Evolutionary conservation across 1,140 invertebrate genomes (phyloP).

Genomic region (Drosophila fuyamai): DNA sequence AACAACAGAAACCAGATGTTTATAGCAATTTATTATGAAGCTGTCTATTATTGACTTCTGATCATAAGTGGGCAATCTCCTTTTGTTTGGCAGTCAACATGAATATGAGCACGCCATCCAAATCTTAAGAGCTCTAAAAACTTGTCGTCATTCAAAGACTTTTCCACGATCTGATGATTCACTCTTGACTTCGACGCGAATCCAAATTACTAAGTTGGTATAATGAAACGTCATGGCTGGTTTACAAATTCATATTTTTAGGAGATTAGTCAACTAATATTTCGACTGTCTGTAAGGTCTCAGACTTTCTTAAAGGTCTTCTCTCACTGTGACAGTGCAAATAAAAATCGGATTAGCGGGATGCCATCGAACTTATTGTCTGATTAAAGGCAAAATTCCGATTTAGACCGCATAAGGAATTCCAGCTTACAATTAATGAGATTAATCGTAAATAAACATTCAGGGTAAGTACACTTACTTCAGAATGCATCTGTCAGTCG

Average conservation of each 20-base stretch:
- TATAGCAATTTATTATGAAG: slow-evolving; percentile 28
- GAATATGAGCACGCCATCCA: slow-evolving; percentile 24
- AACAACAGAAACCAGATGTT: slow-evolving; percentile 54
- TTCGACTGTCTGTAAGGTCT: slow-evolving; percentile 1
- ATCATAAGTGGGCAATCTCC: slow-evolving; percentile 46
- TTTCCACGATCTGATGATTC: slow-evolving; percentile 35
- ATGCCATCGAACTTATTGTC: slow-evolving; percentile 34
- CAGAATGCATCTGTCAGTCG: slow-evolving; percentile 22
- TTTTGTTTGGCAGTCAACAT: slow-evolving; percentile 29
- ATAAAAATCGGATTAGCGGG: slow-evolving; percentile 8
- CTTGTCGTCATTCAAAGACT: slow-evolving; percentile 36
- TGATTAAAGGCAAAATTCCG: slow-evolving; percentile 9
- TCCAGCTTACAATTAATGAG: slow-evolving; percentile 48
- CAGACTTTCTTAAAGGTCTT: slow-evolving; percentile 29
- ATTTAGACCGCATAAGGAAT: slow-evolving; percentile 34
- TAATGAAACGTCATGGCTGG: slow-evolving; percentile 34
- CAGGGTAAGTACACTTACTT: slow-evolving; percentile 29
- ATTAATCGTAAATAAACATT: slow-evolving; percentile 43
- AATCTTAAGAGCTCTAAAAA: slow-evolving; percentile 2
- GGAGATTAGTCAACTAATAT: slow-evolving; percentile 22
- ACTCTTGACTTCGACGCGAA: background rate
- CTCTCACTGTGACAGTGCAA: slow-evolving; percentile 40
- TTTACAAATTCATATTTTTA: slow-evolving; percentile 34
- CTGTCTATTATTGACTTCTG: slow-evolving; percentile 11
- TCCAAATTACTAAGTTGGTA: background rate